Conservation (phyloP, 2,797 vertebrate species). For the Discoglossus pictus region DNA sequence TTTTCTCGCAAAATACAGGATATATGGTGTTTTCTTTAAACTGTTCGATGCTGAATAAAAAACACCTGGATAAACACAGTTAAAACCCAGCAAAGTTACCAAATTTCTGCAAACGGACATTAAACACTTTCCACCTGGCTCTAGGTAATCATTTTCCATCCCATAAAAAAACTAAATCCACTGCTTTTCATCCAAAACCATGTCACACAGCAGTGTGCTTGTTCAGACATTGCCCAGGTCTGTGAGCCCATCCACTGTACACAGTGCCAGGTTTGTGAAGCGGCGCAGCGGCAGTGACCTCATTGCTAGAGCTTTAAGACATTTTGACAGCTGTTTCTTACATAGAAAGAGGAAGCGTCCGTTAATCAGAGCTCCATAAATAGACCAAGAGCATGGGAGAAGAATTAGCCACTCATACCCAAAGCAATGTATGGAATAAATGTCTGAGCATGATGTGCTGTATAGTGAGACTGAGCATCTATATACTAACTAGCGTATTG, state of each 20-base stretch:
- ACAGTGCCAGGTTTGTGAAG: conserved; percentile 15
- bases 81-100: background rate
- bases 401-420: background rate
- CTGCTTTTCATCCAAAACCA: conserved; percentile 8
- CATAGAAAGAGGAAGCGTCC: conserved; percentile 26
- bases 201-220: background rate
- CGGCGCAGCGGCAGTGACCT: too few species aligned
- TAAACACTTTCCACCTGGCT: conserved; percentile 12
- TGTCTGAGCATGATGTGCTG: too few species aligned
- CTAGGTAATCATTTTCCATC: conserved; percentile 5
- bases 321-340: conserved; percentile 35
- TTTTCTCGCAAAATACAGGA: too few species aligned
- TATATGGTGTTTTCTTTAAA: conserved; percentile 12
- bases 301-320: conserved; percentile 18
- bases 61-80: conserved; percentile 31
- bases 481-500: too few species aligned
- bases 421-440: background rate
- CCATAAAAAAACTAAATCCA: conserved; percentile 1
- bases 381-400: background rate
- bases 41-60: background rate
- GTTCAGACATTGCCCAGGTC: background rate
- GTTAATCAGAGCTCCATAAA: conserved; percentile 21
- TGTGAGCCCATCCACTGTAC: background rate
- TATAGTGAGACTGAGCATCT: too few species aligned
- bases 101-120: background rate